These are phyloP conservation scores for Ploceus nigricollis DNA, from an alignment of 2,113 vertebrate species.

Conservation along the genomic window DNA sequence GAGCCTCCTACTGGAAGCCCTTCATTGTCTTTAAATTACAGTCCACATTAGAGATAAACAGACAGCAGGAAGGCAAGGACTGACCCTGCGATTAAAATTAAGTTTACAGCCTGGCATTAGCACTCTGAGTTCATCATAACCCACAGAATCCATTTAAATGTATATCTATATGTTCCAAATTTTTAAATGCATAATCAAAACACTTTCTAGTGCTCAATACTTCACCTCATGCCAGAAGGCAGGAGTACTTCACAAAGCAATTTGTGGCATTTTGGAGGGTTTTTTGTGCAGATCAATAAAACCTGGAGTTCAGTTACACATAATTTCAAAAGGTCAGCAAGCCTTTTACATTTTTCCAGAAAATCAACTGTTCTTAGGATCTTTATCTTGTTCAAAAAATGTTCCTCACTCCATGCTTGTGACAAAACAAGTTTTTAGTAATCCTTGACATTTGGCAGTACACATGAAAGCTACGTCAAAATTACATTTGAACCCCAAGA, in stretches of 20 bases:
- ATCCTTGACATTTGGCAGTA: background rate
- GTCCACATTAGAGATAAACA: background rate
- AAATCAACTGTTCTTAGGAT: background rate
- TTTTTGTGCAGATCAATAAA: background rate
- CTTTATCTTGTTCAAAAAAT: background rate
- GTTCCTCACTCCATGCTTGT: background rate
- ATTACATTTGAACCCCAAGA: background rate
- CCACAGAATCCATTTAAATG: background rate
- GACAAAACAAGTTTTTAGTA: background rate
- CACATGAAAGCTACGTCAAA: background rate
- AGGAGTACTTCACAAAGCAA: background rate
- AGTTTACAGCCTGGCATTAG: background rate
- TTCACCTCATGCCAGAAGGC: background rate
- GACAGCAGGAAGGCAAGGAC: background rate
- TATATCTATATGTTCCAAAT: background rate
- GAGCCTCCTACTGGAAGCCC: background rate
- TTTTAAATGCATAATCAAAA: background rate
- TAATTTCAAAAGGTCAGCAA: constrained; percentile 1
- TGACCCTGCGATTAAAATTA: background rate
- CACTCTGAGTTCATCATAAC: background rate
- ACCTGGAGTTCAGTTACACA: background rate
- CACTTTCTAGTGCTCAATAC: background rate
- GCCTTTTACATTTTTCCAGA: background rate
- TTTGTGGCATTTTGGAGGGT: background rate
- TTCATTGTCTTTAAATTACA: background rate